Percentiles rank a stretch among this genome's conserved stretches.
These are phyloP conservation scores for Patella vulgata DNA, from an alignment of 1,140 invertebrate species.

Conservation along the genomic window DNA sequence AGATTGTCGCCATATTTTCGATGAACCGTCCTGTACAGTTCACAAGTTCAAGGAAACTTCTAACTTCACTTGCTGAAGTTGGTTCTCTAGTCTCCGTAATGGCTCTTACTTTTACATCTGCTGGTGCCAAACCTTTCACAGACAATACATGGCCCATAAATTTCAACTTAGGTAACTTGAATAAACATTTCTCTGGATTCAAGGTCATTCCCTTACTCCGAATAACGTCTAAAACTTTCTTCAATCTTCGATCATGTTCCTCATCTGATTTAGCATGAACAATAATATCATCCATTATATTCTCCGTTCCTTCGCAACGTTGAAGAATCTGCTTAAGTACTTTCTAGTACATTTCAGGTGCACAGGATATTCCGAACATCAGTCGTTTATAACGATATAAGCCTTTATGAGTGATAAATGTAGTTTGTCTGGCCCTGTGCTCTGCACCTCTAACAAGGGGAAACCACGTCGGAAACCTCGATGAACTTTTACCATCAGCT, in stretches of 20 bases:
- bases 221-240: constrained; percentile 24
- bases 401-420: constrained; percentile 36
- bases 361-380: constrained; percentile 36
- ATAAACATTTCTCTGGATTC: constrained; percentile 37
- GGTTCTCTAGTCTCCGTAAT: constrained; percentile 22
- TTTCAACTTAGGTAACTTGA: constrained; percentile 29
- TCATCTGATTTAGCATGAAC: constrained; percentile 30
- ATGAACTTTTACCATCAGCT: too few species aligned
- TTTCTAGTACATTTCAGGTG: constrained; percentile 37
- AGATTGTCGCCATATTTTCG: constrained; percentile 29
- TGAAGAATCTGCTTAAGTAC: too few species aligned
- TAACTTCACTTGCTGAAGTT: constrained; percentile 21
- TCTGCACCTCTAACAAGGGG: too few species aligned
- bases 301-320: too few species aligned
- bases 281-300: too few species aligned
- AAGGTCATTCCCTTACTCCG: constrained; percentile 24
- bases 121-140: constrained; percentile 12
- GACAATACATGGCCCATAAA: constrained; percentile 38
- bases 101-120: constrained; percentile 20
- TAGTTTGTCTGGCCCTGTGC: too few species aligned
- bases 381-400: constrained; percentile 40
- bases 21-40: constrained; percentile 29
- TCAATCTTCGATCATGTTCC: constrained; percentile 34
- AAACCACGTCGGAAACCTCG: too few species aligned
- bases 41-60: constrained; percentile 31